Conservation (phyloP, 92 coral and sea anemone species). For the Pocillopora grandis region DNA sequence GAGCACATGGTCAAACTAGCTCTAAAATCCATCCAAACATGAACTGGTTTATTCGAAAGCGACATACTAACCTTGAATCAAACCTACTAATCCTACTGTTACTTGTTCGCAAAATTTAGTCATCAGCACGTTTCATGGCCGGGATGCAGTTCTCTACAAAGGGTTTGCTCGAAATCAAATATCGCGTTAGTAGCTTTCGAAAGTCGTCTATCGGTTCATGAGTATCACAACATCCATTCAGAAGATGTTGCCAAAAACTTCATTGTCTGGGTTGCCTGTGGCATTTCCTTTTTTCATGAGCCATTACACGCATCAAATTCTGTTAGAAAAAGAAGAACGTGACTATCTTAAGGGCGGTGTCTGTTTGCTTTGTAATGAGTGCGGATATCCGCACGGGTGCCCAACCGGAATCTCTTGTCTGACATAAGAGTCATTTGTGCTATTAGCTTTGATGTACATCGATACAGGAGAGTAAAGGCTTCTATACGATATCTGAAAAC, state of each 20-base stretch:
- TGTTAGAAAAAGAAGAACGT: neutral
- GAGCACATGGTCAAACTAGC: too few species aligned
- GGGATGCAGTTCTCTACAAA: too few species aligned
- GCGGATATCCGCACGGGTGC: conserved; percentile 35
- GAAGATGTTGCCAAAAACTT: neutral
- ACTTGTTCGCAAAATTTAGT: too few species aligned
- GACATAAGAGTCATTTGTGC: neutral
- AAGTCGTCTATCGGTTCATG: too few species aligned
- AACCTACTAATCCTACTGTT: too few species aligned
- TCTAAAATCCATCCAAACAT: too few species aligned
- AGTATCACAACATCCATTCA: neutral
- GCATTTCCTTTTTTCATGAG: conserved; percentile 20
- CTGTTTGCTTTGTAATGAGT: neutral
- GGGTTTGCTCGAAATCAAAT: too few species aligned
- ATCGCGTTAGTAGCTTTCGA: too few species aligned
- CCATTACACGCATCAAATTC: neutral
- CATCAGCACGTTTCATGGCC: too few species aligned
- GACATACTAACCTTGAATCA: too few species aligned
- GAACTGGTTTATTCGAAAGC: too few species aligned
- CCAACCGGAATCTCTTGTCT: conserved; percentile 34
- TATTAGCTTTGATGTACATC: neutral
- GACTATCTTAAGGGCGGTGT: conserved; percentile 1
- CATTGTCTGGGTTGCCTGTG: neutral
- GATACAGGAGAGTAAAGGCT: neutral
- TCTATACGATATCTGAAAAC: neutral